These are phyloP conservation scores for Eretmocerus hayati DNA, from an alignment of 2,888 invertebrate genomes.

Conservation along the genomic window DNA sequence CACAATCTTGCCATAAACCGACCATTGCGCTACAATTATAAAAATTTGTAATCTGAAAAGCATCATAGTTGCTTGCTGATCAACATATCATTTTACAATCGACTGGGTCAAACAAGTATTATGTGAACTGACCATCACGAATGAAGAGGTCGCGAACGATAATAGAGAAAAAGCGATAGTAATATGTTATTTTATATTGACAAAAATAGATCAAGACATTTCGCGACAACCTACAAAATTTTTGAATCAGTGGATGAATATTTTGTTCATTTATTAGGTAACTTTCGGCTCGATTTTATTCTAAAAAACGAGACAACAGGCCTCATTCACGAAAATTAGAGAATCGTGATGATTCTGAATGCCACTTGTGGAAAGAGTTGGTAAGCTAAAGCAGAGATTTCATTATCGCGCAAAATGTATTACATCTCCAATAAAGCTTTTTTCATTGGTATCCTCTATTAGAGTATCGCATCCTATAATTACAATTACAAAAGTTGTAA, in stretches of 20 bases:
- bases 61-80: conserved; percentile 14
- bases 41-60: conserved; percentile 32
- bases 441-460: background rate
- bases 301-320: background rate
- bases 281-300: background rate
- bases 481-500: conserved; percentile 30
- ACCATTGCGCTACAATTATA: conserved; percentile 34
- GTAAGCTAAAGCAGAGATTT: conserved; percentile 3
- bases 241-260: conserved; percentile 4
- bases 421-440: background rate
- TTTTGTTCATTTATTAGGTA: conserved; percentile 1
- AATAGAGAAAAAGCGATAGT: conserved; percentile 5
- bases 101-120: conserved; percentile 20
- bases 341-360: too few species aligned
- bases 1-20: conserved; percentile 24
- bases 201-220: too few species aligned
- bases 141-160: conserved; percentile 5
- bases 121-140: conserved; percentile 17
- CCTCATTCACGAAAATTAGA: too few species aligned
- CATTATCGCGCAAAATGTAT: conserved; percentile 5
- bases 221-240: too few species aligned
- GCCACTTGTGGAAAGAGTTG: conserved; percentile 1
- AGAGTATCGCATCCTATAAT: conserved; percentile 22
- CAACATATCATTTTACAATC: conserved; percentile 13
- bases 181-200: too few species aligned